phyloP scores from a whole-genome alignment of 2,888 invertebrate genomes.

The Drosophila picticornis region DNA sequence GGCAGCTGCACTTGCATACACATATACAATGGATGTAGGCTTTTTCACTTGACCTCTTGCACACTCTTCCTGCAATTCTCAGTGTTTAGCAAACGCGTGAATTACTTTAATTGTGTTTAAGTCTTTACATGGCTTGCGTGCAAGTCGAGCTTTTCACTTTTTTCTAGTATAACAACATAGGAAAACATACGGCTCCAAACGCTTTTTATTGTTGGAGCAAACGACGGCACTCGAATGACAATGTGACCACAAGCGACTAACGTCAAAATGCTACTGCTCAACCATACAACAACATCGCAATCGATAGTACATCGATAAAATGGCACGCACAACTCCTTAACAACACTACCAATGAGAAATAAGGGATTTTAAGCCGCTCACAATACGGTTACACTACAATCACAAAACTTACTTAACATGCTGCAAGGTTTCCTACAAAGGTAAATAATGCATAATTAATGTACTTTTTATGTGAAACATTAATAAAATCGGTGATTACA shows the following conservation, averaged over 20 bases:
- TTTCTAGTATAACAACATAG: constrained; percentile 58
- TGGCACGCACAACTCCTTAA: not conserved
- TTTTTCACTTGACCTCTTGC: constrained; percentile 55
- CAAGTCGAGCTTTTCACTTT: constrained; percentile 59
- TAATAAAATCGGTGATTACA: constrained; percentile 12
- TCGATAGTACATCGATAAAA: constrained; percentile 13
- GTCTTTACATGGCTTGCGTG: constrained; percentile 53
- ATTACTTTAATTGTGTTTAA: constrained; percentile 28
- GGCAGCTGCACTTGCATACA: constrained; percentile 55
- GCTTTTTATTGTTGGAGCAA: constrained; percentile 70
- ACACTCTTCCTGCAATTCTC: constrained; percentile 16
- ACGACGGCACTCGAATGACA: constrained; percentile 67
- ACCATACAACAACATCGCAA: not conserved
- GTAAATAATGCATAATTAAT: constrained; percentile 48
- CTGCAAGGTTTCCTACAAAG: constrained; percentile 69
- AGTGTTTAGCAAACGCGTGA: constrained; percentile 22
- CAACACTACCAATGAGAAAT: constrained; percentile 20
- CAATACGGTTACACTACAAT: constrained; percentile 18
- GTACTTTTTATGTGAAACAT: constrained; percentile 18
- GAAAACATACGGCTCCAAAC: constrained; percentile 66
- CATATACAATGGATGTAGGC: constrained; percentile 35
- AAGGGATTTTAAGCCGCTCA: not conserved
- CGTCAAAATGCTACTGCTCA: constrained; percentile 25
- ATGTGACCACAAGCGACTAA: constrained; percentile 53
- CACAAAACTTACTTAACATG: constrained; percentile 69